These are phyloP conservation scores for Sakesphorus luctuosus DNA, from an alignment of 2,113 vertebrate species.

Conservation along the genomic window DNA sequence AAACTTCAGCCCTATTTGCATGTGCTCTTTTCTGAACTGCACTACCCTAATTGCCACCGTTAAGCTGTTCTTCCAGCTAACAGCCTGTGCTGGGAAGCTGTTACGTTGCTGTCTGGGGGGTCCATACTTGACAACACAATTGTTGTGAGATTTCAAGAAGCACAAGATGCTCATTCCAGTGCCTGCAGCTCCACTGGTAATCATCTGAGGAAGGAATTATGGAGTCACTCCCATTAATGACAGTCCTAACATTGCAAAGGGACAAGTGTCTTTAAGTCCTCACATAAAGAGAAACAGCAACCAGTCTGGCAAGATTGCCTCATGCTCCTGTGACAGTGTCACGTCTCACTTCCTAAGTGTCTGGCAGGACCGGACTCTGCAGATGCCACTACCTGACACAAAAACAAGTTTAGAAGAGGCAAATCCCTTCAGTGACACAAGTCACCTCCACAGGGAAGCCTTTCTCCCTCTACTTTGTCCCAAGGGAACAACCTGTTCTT, in stretches of 20 bases:
- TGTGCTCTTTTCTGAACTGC: background rate
- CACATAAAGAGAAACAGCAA: background rate
- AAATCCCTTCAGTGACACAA: background rate
- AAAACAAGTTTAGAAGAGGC: background rate
- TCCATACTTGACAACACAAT: background rate
- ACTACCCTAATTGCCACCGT: background rate
- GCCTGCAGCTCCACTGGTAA: background rate
- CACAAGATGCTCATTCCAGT: background rate
- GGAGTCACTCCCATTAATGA: conserved; percentile 20
- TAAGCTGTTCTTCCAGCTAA: background rate
- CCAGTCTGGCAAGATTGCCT: background rate
- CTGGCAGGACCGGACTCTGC: background rate
- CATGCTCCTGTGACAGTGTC: background rate
- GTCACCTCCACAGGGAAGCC: background rate
- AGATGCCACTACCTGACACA: background rate
- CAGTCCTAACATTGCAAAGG: background rate
- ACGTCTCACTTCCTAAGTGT: background rate
- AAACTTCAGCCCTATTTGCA: background rate
- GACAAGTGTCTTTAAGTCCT: background rate
- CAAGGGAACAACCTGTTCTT: background rate
- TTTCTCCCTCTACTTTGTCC: background rate
- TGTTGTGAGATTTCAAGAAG: background rate
- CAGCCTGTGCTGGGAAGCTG: background rate
- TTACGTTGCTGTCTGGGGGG: rapidly evolving
- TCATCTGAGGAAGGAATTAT: background rate